Evolutionary conservation across 2,113 vertebrate species (phyloP).

Genomic region (Protobothrops mucrosquamatus): DNA sequence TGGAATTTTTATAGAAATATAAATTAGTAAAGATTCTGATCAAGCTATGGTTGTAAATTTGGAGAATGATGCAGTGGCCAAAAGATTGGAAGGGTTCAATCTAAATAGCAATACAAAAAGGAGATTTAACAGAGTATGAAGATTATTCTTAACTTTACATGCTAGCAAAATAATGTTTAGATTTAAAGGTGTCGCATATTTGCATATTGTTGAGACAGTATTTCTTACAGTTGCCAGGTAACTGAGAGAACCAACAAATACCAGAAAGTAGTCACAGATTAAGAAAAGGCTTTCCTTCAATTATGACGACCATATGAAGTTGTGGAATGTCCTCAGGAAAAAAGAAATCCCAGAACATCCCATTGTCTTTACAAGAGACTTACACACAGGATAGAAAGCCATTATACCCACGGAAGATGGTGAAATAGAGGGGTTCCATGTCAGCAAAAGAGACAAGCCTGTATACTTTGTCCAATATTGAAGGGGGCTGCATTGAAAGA

Average conservation of each 20-base stretch:
- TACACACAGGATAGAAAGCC: background rate
- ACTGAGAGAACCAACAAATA: background rate
- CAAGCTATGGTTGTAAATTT: background rate
- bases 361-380: background rate
- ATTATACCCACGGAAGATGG: too few relatives aligned
- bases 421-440: too few relatives aligned
- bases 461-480: background rate
- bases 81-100: background rate
- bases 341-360: background rate
- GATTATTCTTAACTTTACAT: background rate
- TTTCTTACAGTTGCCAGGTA: background rate
- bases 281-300: background rate
- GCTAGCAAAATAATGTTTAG: background rate
- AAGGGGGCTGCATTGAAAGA: background rate
- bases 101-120: background rate
- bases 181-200: background rate
- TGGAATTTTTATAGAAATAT: background rate
- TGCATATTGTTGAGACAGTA: background rate
- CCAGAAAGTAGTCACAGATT: background rate
- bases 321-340: background rate
- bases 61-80: background rate
- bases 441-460: too few relatives aligned
- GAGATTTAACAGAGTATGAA: background rate
- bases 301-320: background rate
- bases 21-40: background rate